These are phyloP conservation scores for Lasioglossum leucozonium DNA, from an alignment of 2,888 invertebrate species.

Conservation along the genomic window DNA sequence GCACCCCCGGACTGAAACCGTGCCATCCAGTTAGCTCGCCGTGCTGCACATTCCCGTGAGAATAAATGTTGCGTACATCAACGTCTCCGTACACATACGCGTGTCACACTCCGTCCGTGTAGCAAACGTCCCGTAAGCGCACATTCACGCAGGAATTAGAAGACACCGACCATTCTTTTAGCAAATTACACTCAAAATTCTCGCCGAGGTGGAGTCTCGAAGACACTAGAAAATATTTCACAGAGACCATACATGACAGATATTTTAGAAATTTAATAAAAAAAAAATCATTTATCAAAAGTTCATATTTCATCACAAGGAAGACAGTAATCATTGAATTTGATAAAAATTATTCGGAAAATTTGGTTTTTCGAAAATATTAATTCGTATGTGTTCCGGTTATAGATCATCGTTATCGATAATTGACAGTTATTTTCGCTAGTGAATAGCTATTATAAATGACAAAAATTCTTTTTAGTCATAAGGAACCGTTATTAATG, in stretches of 20 bases:
- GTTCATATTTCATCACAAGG: no score
- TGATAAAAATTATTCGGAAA: no score
- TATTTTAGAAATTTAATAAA: no score
- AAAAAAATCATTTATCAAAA: no score
- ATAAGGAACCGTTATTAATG: no score
- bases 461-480: no score
- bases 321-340: no score
- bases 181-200: constrained; percentile 1
- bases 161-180: constrained; percentile 23
- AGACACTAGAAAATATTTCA: background rate
- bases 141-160: constrained; percentile 30
- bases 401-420: no score
- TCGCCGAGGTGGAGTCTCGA: background rate
- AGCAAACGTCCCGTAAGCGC: constrained; percentile 47
- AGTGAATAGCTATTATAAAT: no score
- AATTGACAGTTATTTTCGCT: no score
- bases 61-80: constrained; percentile 66
- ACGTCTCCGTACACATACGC: constrained; percentile 42
- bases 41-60: constrained; percentile 67
- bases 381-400: no score
- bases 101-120: constrained; percentile 42
- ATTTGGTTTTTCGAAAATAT: no score
- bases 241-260: background rate
- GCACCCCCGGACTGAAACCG: constrained; percentile 73
- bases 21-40: constrained; percentile 72